These are phyloP conservation scores for Cryptotis parvus DNA, from an alignment of 2,113 vertebrate species.

Conservation along the genomic window DNA sequence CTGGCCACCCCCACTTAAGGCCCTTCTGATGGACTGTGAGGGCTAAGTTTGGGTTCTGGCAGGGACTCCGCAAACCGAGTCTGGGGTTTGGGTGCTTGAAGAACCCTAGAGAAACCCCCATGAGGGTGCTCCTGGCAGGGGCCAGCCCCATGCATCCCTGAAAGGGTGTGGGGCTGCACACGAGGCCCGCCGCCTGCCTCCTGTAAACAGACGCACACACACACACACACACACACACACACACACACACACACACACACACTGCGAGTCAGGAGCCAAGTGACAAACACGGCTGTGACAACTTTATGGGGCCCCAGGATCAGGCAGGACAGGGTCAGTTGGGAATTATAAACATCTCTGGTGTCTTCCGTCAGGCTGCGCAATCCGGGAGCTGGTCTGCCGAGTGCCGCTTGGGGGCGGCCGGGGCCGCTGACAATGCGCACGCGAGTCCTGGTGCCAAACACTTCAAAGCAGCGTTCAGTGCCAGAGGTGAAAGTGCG, in stretches of 20 bases:
- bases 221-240: conserved; percentile 65
- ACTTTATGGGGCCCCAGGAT: conserved; percentile 62
- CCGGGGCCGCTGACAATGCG: neutral
- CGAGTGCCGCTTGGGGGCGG: neutral
- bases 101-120: neutral
- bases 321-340: conserved; percentile 7
- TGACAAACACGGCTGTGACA: conserved; percentile 72
- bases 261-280: conserved; percentile 38
- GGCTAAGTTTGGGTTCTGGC: neutral
- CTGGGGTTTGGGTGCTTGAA: conserved; percentile 4
- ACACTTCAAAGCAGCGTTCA: neutral
- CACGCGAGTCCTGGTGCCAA: neutral
- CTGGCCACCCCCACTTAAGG: neutral
- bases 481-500: conserved; percentile 6
- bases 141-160: conserved; percentile 67
- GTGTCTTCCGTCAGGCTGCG: conserved; percentile 9
- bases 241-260: conserved; percentile 66
- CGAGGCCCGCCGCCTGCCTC: conserved; percentile 62
- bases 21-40: neutral
- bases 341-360: conserved; percentile 46
- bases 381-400: neutral
- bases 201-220: conserved; percentile 77
- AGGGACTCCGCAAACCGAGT: neutral
- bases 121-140: conserved; percentile 53
- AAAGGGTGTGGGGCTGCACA: conserved; percentile 53